phyloP scores from a whole-genome alignment of 2,888 invertebrate genomes.

The Amblyteles armatorius region DNA sequence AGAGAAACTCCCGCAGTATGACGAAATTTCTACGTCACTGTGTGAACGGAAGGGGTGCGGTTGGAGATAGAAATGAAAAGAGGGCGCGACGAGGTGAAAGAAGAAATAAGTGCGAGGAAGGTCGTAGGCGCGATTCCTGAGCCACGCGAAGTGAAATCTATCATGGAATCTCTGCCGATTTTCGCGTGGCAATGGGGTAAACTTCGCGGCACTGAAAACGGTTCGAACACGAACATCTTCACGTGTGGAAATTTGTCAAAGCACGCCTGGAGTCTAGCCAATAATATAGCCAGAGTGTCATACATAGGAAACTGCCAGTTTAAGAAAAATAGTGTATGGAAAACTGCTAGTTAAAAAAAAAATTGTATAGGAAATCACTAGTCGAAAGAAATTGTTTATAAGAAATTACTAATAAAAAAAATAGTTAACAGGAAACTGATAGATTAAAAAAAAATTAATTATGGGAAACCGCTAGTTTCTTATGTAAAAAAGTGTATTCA shows the following conservation, averaged over 20 bases:
- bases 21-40: not conserved
- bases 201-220: not conserved
- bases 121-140: not conserved
- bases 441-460: too few species aligned
- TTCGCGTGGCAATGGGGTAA: not conserved
- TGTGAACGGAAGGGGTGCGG: not conserved
- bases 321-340: too few species aligned
- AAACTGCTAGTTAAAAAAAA: too few species aligned
- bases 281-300: not conserved
- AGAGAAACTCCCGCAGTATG: not conserved
- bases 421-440: too few species aligned
- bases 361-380: too few species aligned
- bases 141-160: not conserved
- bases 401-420: too few species aligned
- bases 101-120: not conserved
- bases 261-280: not conserved
- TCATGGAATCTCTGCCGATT: not conserved
- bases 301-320: not conserved
- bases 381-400: too few species aligned
- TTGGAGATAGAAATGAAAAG: not conserved
- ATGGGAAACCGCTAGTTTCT: too few species aligned
- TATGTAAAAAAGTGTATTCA: too few species aligned
- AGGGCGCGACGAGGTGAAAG: not conserved
- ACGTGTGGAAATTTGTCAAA: not conserved
- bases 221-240: not conserved